Evolutionary conservation across 2,113 vertebrate species (phyloP), one percentile per base, ranked within the genome.

Genomic region (Bagarius yarrelli): DNA sequence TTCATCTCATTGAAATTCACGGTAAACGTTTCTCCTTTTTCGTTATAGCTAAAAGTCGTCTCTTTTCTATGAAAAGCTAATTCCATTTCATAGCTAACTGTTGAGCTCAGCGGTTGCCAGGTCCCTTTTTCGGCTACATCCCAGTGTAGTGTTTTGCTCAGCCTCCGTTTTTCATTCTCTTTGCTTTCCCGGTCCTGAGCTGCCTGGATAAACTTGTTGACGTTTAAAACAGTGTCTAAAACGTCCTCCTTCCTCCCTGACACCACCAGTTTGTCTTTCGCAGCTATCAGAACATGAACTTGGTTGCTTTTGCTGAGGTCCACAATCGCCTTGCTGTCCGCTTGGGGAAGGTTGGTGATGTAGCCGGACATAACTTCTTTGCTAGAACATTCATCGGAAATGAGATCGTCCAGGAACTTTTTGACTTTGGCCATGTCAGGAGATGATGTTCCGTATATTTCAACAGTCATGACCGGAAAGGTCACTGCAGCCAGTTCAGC

Each of bases 201-300:
- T n/a, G 23, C 64, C 53, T 85, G 87, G 19, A 89, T 40, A 27
- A 87, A 52, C 18, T 47, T 57, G 5, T 75, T 82, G 66, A 90
- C 87, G 53, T 87, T 56, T 27, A 87, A n/a, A 36, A 83, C 56
- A 2, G 80, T 57, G 27, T 77, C 76, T 14, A 88, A 81, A 23
- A 86, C 86, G 34, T 89, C 83, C 0, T 87, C 87, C 52, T 44
- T 87, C 21, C 85, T 85, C 67, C 90, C 90, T 8, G 86, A 85
- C 18, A 90, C 74, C 1, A 47, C 85, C 36, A 86, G 40, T 78
- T 79, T 86, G 44, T 86, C 72, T n/a, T 2, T 27, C 40, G 34
- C 19, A 5, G 19, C 56, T 76, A 85, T 55, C 18, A 57, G 21
- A 14, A 91, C 32, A 2, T 34, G 23, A 12, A 91, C 67, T 78